A percentile compares a stretch with the other conserved stretches of the same genome.
These are phyloP conservation scores for Chaetogeoica ovagalla DNA, from an alignment of 2,888 invertebrate species.

Conservation along the genomic window DNA sequence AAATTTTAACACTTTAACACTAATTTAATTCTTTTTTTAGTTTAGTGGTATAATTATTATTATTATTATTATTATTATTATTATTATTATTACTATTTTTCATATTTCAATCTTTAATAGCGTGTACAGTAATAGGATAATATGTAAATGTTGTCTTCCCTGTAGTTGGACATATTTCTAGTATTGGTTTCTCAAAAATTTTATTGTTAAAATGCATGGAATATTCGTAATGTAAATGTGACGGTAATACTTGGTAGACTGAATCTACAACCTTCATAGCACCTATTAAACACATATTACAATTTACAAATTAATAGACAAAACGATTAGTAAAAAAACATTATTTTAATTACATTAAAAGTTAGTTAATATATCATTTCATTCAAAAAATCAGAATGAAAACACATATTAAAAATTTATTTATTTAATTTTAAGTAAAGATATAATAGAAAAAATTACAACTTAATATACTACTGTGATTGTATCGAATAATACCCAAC, in stretches of 20 bases:
- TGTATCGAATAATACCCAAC: no score
- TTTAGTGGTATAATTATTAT: no score
- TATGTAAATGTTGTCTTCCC: constrained; percentile 1
- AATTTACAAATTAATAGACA: not conserved
- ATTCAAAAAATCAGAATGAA: no score
- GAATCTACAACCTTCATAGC: constrained; percentile 27
- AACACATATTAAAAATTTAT: not conserved
- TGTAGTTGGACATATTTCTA: constrained; percentile 16
- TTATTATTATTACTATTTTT: constrained; percentile 4
- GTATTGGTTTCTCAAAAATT: not conserved
- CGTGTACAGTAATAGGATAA: constrained; percentile 35
- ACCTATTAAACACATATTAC: constrained; percentile 5
- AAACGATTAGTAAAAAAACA: not conserved
- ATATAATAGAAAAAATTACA: no score
- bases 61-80: no score
- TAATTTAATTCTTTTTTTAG: no score
- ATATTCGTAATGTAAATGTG: constrained; percentile 30
- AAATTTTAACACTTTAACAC: no score
- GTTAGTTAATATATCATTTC: no score
- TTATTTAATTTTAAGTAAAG: no score
- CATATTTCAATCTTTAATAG: constrained; percentile 16
- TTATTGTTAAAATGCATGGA: constrained; percentile 21
- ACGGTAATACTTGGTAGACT: constrained; percentile 29
- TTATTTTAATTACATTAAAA: not conserved
- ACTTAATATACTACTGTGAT: no score